Base-by-base conservation (phyloP, 1,140 invertebrate species). In the Cherax quadricarinatus region DNA sequence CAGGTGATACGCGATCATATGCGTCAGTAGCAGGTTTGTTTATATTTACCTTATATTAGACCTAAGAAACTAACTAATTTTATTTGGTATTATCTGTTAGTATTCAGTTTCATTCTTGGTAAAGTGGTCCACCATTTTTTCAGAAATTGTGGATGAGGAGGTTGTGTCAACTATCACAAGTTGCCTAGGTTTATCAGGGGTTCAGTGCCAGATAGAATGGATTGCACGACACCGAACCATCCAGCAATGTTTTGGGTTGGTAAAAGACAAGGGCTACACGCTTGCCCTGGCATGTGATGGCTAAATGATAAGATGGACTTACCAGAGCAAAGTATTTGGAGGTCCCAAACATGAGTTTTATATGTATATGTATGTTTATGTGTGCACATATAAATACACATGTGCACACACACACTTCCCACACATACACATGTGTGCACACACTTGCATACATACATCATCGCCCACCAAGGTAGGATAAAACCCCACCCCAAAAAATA, bases 211-310 rank as follows among this genome's bases (percentile, higher is more conserved):
- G 86, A 70, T 93, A n/a, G 51, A 89, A 24, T 93, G 93, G 93
- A 82, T 93, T 14, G 93, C 93, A 49, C 75, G 93, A 10, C 93
- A 93, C 83, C 81, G 93, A 16, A 89, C 90, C 51, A 93, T 93
- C 87, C 93, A 93, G 83, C 86, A 87, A 57, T 93, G 93, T 70
- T 93, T 92, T 60, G 93, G 93, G n/a, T 79, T 93, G 66, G 85
- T 93, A 60, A 51, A 86, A 73, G 90, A 92, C 83, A 93, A 93
- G 49, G 93, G 90, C 24, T 93, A 93, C 83, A 93, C 90, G 48
- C 75, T 93, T 78, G 93, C 86, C 9, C 57, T 93, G 57, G 81
- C 89, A 49, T 92, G 89, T 80, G 94, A 93, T 95, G 51, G 95
- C 93, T 80, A 93, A 30, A 75, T 75, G 5, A 30, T 75, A 18